A percentile compares a stretch with the other conserved stretches of the same genome.
phyloP scores from a whole-genome alignment of 2,888 invertebrate genomes.

The Alloscopus bannaensis region DNA sequence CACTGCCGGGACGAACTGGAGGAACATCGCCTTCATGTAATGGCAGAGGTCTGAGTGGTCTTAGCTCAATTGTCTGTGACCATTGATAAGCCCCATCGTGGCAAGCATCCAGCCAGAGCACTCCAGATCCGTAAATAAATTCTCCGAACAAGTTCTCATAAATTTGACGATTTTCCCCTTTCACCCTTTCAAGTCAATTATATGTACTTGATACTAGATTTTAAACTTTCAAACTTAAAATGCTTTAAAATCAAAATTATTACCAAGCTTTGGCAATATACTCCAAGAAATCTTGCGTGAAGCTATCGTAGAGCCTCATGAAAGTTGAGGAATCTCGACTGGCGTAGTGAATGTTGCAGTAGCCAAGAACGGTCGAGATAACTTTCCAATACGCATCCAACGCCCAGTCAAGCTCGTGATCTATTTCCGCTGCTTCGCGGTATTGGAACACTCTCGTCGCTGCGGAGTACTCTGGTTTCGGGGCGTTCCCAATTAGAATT shows the following conservation, averaged over 20 bases:
- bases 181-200: conserved; percentile 36
- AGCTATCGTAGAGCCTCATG: conserved; percentile 28
- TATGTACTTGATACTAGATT: no score
- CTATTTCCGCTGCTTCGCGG: conserved; percentile 58
- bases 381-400: conserved; percentile 59
- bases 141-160: conserved; percentile 56
- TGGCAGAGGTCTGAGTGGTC: conserved; percentile 39
- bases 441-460: conserved; percentile 28
- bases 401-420: conserved; percentile 54
- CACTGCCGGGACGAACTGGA: neutral
- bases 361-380: conserved; percentile 53
- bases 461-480: neutral
- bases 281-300: conserved; percentile 41
- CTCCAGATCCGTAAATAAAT: conserved; percentile 44
- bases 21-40: conserved; percentile 40
- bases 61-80: conserved; percentile 10
- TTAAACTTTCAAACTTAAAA: no score
- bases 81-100: conserved; percentile 53
- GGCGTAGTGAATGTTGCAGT: conserved; percentile 42
- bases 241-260: conserved; percentile 3
- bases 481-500: conserved; percentile 28
- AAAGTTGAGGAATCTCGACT: conserved; percentile 24
- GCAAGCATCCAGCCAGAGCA: conserved; percentile 54
- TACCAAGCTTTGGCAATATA: conserved; percentile 42
- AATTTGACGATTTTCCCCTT: conserved; percentile 23